Conservation (phyloP, 2,888 invertebrate species). For the Biston betularia region DNA sequence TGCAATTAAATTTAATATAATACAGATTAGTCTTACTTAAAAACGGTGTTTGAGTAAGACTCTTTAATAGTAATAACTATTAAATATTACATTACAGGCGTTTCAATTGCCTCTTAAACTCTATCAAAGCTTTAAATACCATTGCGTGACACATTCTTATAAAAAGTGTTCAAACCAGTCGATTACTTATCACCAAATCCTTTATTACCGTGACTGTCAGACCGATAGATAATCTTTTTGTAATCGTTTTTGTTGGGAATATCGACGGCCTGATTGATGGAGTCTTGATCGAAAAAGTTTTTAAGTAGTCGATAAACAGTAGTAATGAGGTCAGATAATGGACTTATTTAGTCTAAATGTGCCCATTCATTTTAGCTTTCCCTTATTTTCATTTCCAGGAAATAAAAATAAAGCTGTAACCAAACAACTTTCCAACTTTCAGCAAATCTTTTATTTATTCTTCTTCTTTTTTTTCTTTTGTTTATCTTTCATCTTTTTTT, state of each 20-base stretch:
- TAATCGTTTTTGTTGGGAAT: slow-evolving; percentile 28
- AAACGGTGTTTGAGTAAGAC: too few species aligned
- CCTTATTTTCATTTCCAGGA: too few species aligned
- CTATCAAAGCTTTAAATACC: not conserved
- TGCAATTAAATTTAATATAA: too few species aligned
- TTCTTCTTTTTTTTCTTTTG: too few species aligned
- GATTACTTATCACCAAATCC: slow-evolving; percentile 5
- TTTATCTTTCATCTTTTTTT: too few species aligned
- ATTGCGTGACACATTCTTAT: not conserved
- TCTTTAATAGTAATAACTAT: too few species aligned
- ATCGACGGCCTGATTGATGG: slow-evolving; percentile 34
- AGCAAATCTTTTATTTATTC: too few species aligned
- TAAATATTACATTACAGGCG: too few species aligned
- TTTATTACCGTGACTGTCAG: slow-evolving; percentile 3
- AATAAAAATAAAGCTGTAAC: not conserved
- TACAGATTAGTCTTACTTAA: too few species aligned
- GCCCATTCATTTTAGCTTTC: not conserved
- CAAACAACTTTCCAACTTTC: too few species aligned
- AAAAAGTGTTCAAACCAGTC: not conserved
- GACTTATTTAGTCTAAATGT: slow-evolving; percentile 7
- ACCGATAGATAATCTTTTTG: slow-evolving; percentile 23
- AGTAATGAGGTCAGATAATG: slow-evolving; percentile 14
- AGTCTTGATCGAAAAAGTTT: slow-evolving; percentile 39
- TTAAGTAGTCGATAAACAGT: slow-evolving; percentile 38
- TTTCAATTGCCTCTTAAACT: not conserved